Conservation (phyloP, 2,888 invertebrate genomes). For the Phalangium opilio region DNA sequence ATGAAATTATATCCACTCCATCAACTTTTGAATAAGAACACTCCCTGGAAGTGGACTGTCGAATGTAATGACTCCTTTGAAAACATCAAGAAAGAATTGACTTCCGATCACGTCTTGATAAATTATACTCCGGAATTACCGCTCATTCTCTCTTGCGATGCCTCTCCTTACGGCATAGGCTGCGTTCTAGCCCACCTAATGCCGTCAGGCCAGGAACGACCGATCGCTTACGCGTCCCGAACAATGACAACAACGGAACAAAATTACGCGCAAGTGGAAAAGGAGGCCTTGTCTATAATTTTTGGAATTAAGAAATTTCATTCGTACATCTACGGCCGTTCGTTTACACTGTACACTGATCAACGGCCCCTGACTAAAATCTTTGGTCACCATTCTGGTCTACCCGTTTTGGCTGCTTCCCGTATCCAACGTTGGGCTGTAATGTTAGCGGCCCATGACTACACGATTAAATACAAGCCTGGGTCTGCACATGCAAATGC, state of each 20-base stretch:
- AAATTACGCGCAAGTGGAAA: slow-evolving; percentile 20
- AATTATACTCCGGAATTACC: slow-evolving; percentile 14
- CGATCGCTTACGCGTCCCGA: slow-evolving; percentile 21
- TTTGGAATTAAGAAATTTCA: slow-evolving; percentile 20
- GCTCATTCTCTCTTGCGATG: slow-evolving; percentile 18
- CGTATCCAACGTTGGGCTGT: slow-evolving; percentile 8
- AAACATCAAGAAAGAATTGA: slow-evolving; percentile 3
- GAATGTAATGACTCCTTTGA: slow-evolving; percentile 4
- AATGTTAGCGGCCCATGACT: slow-evolving; percentile 2
- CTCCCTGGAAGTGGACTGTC: slow-evolving; percentile 6
- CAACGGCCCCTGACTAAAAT: slow-evolving; percentile 15
- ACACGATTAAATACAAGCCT: neutral
- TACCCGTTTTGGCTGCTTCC: slow-evolving; percentile 2
- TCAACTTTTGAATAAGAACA: slow-evolving; percentile 5
- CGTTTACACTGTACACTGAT: slow-evolving; percentile 16
- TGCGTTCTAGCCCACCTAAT: slow-evolving; percentile 17
- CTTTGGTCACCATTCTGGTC: neutral
- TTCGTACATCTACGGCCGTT: slow-evolving; percentile 18
- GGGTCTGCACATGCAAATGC: slow-evolving; percentile 3
- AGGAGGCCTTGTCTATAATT: slow-evolving; percentile 14
- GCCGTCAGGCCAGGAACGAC: slow-evolving; percentile 11
- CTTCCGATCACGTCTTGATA: slow-evolving; percentile 7
- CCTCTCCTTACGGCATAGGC: slow-evolving; percentile 20
- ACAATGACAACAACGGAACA: slow-evolving; percentile 17
- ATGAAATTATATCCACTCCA: slow-evolving; percentile 8